phyloP scores from a whole-genome alignment of 2,888 invertebrate genomes.

The Antheraea assamensis region DNA sequence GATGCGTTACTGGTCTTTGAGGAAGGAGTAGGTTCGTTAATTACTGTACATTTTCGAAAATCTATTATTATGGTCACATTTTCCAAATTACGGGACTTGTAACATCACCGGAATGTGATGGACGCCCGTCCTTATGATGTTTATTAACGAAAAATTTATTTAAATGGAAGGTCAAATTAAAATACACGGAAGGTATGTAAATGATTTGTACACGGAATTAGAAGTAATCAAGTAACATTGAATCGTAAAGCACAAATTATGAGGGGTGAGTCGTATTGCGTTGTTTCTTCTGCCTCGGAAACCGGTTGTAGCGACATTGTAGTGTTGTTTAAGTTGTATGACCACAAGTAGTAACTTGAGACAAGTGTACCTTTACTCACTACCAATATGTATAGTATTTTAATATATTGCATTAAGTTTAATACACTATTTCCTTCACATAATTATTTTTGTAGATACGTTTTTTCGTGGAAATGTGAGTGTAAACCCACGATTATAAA shows the following conservation, averaged over 20 bases:
- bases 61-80: neutral
- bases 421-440: no score
- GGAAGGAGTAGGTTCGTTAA: no score
- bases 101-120: neutral
- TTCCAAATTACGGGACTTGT: neutral
- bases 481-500: no score
- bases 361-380: neutral
- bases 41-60: neutral
- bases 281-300: neutral
- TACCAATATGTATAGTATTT: no score
- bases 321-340: neutral
- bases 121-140: neutral
- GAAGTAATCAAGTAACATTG: neutral
- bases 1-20: no score
- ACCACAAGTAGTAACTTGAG: neutral
- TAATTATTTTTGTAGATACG: no score
- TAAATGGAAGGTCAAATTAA: neutral
- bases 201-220: neutral
- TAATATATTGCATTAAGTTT: neutral
- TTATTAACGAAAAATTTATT: neutral
- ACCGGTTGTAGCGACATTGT: neutral
- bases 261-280: neutral
- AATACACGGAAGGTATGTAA: neutral
- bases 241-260: neutral
- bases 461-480: no score